Evolutionary conservation across 2,888 invertebrate species (phyloP), one percentile per base, ranked within the genome.

Genomic region (Polydesmus complanatus): DNA sequence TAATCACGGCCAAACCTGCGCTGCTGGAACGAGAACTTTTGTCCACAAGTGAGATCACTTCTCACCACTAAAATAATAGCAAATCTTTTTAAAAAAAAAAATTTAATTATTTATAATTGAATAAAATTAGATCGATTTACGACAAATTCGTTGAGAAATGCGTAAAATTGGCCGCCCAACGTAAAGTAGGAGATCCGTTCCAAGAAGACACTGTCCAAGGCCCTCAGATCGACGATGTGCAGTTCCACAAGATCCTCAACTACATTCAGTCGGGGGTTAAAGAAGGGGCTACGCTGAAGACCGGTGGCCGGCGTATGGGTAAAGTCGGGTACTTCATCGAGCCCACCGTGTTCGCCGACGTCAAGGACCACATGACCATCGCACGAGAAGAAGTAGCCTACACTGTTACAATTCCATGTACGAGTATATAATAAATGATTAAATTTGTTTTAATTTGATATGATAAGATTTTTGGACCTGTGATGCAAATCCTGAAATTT

Each of bases 391-490:
- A 73, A 68, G 73, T 73, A 52, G 3, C 14, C 3, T 2, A 2
- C n/a, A 2, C 27, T 22, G 22, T 2, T 8, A 3, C n/a, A 22
- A 54, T 25, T 11, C 18, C 2, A 3, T 2, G 2, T 3, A 21
- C 21, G 1, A 2, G 21, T n/a, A n/a, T n/a, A n/a, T 37, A 14
- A 37, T 37, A 37, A 37, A 8, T 37, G 22, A 22, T 53, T 25
- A 48, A 56, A 3, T 56, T 49, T 22, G 26, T 25, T 49, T 50
- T 50, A 3, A 25, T 58, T 51, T 60, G 61, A 47, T 25, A 48
- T 61, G 57, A 62, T 26, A 63, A 88, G 87, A 92, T 93, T 67
- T 92, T 93, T 71, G 92, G 92, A 0, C 92, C 92, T 0, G 92
- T 92, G 0, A 90, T 90, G 74, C 83, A 82, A 60, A 88, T 92